A percentile compares a stretch with the other conserved stretches of the same genome.
Evolutionary conservation across 2,888 invertebrate genomes (phyloP).

Genomic region (Drosophila affinis): DNA sequence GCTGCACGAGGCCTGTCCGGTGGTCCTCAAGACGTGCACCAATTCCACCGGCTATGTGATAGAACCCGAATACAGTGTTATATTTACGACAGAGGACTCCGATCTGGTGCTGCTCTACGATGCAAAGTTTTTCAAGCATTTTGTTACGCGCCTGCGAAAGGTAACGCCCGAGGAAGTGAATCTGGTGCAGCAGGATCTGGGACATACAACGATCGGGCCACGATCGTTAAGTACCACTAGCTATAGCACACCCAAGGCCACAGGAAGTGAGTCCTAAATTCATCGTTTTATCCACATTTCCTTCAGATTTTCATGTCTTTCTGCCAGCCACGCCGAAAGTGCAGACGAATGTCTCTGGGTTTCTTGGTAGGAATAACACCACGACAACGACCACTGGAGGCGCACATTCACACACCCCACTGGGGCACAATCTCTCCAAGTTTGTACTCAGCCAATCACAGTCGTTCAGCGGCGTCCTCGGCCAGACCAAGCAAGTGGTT

Average conservation of each 20-base stretch:
- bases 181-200: conserved; percentile 83
- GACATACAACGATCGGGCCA: conserved; percentile 60
- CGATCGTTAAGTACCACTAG: conserved; percentile 56
- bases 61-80: conserved; percentile 87
- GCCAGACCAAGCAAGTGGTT: conserved; percentile 75
- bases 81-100: conserved; percentile 90
- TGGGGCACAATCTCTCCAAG: conserved; percentile 64
- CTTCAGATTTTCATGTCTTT: background rate
- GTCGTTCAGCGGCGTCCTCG: conserved; percentile 76
- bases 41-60: conserved; percentile 86
- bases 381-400: conserved; percentile 53
- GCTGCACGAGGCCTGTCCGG: conserved; percentile 94
- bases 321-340: conserved; percentile 66
- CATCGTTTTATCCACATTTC: fast-evolving
- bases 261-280: conserved; percentile 58
- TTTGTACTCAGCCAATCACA: conserved; percentile 74
- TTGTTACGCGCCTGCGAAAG: conserved; percentile 91
- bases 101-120: conserved; percentile 93
- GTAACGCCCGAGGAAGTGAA: conserved; percentile 90
- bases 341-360: conserved; percentile 58
- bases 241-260: conserved; percentile 75
- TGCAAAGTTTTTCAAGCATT: conserved; percentile 90
- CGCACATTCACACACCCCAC: background rate
- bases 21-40: conserved; percentile 88
- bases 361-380: conserved; percentile 71